Base-by-base conservation (phyloP, 2,113 vertebrate genomes). In the Pelecanoides urinatrix region DNA sequence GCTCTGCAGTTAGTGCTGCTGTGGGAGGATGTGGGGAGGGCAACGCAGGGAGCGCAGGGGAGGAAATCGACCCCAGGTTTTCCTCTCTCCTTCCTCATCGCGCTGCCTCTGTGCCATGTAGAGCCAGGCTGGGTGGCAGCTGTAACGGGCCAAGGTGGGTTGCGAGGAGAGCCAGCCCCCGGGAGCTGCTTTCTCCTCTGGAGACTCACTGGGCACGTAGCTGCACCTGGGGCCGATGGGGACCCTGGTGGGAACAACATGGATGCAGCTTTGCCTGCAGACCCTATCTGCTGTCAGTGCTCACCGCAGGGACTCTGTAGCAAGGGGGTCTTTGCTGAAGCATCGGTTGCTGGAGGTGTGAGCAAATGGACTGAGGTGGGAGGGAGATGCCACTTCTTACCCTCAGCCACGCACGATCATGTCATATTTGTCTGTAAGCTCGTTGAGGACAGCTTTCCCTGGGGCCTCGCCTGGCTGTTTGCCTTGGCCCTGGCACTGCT, bases 141-240 rank as follows among this genome's bases (percentile, higher is more conserved):
- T 58, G 17, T 12, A 29, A 65, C 26, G 21, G 15, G 6, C 9
- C 40, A 34, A 11, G 25, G 32, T 56, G 45, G 32, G 11, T 30
- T 74, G 25, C 0, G 1, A 74, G 44, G 8, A 53, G 5, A 12
- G n/a, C 58, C 27, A 83, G 32, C 3, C 13, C 20, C 13, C 49
- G 52, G 40, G 20, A 89, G 29, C 45, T 92, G 12, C 56, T 63
- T 50, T 79, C 12, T 79, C 2, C n/a, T 68, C 76, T 68, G 58
- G 47, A 63, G 71, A 5, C 18, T 79, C 18, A 0, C 10, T 9
- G 67, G 71, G 18, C 18, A 26, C 0, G 0, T 2, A 50, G 25
- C 16, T 70, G 47, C 20, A 15, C 7, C 29, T 47, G 67, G 13
- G 15, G 22, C 23, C 0, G 3, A 5, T 27, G 61, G 42, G 30